Percentiles rank a stretch among this genome's conserved stretches.
Evolutionary conservation across 2,797 vertebrate species (phyloP).

Genomic region (Otolemur crassicaudatus): DNA sequence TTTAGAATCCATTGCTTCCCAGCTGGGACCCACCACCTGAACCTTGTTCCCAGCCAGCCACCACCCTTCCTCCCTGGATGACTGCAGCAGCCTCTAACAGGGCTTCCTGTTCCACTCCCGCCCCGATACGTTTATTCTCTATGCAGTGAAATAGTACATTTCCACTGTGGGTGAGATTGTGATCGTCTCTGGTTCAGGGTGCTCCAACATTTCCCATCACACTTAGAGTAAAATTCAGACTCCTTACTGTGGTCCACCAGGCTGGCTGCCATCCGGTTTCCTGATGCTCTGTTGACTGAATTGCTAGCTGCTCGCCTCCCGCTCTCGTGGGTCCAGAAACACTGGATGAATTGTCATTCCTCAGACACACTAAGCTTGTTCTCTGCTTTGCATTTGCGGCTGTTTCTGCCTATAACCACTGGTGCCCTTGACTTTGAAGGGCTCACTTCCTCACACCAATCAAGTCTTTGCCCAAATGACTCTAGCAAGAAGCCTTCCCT

Average conservation of each 20-base stretch:
- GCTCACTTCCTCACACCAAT: background rate
- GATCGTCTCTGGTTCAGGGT: background rate
- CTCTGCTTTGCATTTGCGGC: background rate
- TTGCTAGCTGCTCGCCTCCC: background rate
- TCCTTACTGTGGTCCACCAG: background rate
- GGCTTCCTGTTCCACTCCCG: background rate
- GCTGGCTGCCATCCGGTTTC: background rate
- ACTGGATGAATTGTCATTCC: background rate
- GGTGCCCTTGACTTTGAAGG: slow-evolving; percentile 11
- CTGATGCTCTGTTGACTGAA: background rate
- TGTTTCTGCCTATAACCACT: background rate
- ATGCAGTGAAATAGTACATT: background rate
- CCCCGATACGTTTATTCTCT: background rate
- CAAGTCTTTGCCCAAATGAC: background rate
- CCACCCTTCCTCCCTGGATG: background rate
- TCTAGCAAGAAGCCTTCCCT: background rate
- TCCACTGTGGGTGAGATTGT: background rate
- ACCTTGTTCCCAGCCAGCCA: no score
- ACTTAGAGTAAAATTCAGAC: background rate
- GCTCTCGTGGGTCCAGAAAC: slow-evolving; percentile 14
- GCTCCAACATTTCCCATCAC: background rate
- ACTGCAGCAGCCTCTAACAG: background rate
- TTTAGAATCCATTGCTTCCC: background rate
- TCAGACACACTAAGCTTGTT: background rate
- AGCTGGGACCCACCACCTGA: no score